Evolutionary conservation across 2,888 invertebrate genomes (phyloP).

Genomic region (Drosophila barbarae): DNA sequence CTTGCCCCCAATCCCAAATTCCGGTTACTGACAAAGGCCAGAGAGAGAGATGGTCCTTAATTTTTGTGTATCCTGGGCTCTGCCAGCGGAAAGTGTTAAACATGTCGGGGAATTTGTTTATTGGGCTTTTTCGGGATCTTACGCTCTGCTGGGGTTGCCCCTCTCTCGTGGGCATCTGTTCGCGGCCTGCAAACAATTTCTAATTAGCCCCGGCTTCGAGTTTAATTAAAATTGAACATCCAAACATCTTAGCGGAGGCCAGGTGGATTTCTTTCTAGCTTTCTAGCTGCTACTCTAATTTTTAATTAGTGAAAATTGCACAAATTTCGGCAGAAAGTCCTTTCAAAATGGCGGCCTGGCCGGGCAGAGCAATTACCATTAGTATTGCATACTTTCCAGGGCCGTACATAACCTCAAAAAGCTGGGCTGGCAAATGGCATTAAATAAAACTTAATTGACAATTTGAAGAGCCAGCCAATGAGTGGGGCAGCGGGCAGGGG

Average conservation of each 20-base stretch:
- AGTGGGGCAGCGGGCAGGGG: background rate
- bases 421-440: conserved; percentile 65
- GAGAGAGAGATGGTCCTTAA: conserved; percentile 47
- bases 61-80: conserved; percentile 56
- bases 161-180: conserved; percentile 55
- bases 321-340: conserved; percentile 48
- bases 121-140: conserved; percentile 57
- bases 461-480: conserved; percentile 59
- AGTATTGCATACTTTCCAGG: conserved; percentile 66
- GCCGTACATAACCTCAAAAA: conserved; percentile 62
- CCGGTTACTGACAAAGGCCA: conserved; percentile 61
- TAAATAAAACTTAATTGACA: conserved; percentile 77
- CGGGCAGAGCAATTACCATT: conserved; percentile 65
- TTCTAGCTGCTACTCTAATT: conserved; percentile 56
- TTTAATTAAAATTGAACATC: conserved; percentile 71
- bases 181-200: conserved; percentile 59
- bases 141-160: background rate
- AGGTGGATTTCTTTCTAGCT: conserved; percentile 41
- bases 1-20: background rate
- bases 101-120: conserved; percentile 76
- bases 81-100: conserved; percentile 75
- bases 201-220: conserved; percentile 62
- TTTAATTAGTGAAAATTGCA: conserved; percentile 73
- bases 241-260: conserved; percentile 26
- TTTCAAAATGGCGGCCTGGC: conserved; percentile 65